A percentile compares a stretch with the other conserved stretches of the same genome.
These are phyloP conservation scores for Mesaphorura yosii DNA, from an alignment of 1,140 invertebrate species.

Conservation along the genomic window DNA sequence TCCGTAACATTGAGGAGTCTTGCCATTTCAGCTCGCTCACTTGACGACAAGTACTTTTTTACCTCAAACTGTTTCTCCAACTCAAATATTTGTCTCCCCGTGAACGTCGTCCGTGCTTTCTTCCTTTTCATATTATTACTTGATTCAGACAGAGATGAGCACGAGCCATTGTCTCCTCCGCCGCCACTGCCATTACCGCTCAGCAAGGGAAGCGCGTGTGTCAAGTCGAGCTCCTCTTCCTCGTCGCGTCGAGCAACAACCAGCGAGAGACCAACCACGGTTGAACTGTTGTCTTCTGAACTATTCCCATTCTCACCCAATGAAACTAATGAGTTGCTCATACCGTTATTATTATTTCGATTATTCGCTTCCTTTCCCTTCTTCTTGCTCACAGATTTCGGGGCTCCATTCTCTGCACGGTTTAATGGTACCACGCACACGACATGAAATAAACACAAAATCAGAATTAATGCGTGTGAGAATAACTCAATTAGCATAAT, in stretches of 20 bases:
- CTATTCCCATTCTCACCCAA: slow-evolving; percentile 13
- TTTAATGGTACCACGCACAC: not conserved
- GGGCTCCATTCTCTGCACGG: not conserved
- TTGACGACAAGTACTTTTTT: slow-evolving; percentile 93
- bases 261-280: not conserved
- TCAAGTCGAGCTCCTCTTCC: not conserved
- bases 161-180: too few relatives aligned
- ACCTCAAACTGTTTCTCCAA: slow-evolving; percentile 89
- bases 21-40: slow-evolving; percentile 84
- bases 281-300: not conserved
- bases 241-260: too few relatives aligned
- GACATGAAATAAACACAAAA: not conserved
- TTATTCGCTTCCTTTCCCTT: slow-evolving; percentile 15
- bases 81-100: slow-evolving; percentile 89
- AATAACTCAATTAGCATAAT: not conserved
- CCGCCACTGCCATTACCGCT: not conserved
- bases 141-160: too few relatives aligned
- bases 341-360: slow-evolving; percentile 9
- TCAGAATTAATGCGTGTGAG: not conserved
- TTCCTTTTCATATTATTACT: slow-evolving; percentile 64
- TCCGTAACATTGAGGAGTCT: slow-evolving; percentile 86
- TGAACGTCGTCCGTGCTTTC: slow-evolving; percentile 89
- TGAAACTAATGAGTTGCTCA: slow-evolving; percentile 10
- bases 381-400: slow-evolving; percentile 7
- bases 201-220: not conserved